Conservation (phyloP, 2,888 invertebrate genomes). For the Heliconius cydno region DNA sequence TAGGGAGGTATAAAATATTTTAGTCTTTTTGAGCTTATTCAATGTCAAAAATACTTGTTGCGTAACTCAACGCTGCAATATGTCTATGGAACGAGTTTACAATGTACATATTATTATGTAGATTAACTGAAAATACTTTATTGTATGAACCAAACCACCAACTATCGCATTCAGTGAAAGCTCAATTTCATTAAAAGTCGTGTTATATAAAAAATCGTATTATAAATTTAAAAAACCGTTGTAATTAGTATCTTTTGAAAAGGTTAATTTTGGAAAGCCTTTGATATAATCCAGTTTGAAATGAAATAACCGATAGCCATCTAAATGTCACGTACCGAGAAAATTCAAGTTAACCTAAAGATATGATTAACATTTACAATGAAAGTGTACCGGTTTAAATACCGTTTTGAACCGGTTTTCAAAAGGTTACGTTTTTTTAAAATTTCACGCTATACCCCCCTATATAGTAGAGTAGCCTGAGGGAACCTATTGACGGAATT, state of each 20-base stretch:
- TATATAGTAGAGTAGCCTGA: not conserved
- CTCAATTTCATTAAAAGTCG: not conserved
- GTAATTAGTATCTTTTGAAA: not conserved
- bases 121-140: too few species aligned
- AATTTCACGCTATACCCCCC: not conserved
- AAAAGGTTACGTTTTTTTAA: not conserved
- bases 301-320: constrained; percentile 18
- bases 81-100: too few species aligned
- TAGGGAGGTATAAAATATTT: not conserved
- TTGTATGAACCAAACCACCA: not conserved
- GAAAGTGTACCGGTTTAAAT: constrained; percentile 43
- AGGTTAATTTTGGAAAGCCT: constrained; percentile 6
- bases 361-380: constrained; percentile 30
- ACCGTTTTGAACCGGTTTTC: constrained; percentile 31
- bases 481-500: not conserved
- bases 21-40: not conserved
- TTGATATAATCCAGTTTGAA: constrained; percentile 24
- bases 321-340: constrained; percentile 33
- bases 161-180: not conserved
- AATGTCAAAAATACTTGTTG: not conserved
- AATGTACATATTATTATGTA: too few species aligned
- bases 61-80: not conserved
- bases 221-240: not conserved
- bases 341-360: constrained; percentile 18
- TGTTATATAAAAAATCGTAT: not conserved